phyloP scores from a whole-genome alignment of 92 coral and sea anemone genomes.

The Phenganax marumi region DNA sequence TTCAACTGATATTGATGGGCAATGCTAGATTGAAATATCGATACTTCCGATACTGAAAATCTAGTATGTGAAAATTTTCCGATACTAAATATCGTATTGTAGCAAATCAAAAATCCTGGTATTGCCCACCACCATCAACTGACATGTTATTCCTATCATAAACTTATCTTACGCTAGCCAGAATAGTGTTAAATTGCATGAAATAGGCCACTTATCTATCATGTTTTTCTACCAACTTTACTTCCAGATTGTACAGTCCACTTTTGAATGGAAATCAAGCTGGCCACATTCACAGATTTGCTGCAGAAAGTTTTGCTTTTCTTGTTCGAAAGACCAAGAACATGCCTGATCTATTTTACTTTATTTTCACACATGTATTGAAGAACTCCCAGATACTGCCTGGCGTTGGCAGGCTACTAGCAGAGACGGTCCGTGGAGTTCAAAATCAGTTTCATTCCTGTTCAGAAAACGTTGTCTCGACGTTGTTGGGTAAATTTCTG shows the following conservation, averaged over 20 bases:
- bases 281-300: conserved; percentile 80
- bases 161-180: no score
- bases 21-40: no score
- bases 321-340: conserved; percentile 77
- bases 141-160: no score
- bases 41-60: no score
- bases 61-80: no score
- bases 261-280: conserved; percentile 69
- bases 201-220: background rate
- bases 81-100: no score
- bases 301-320: conserved; percentile 97
- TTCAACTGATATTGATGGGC: no score
- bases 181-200: no score
- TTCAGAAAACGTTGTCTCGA: conserved; percentile 65
- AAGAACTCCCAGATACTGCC: conserved; percentile 60
- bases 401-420: conserved; percentile 78
- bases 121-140: no score
- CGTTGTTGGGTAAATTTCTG: conserved; percentile 64
- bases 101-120: no score
- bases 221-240: background rate
- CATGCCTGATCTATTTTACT: conserved; percentile 57
- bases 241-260: conserved; percentile 73
- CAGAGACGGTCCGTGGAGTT: conserved; percentile 86
- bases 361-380: conserved; percentile 57
- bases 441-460: conserved; percentile 83